A percentile compares a stretch with the other conserved stretches of the same genome.
Evolutionary conservation across 2,888 invertebrate species (phyloP).

Genomic region (Lissonota sp.): DNA sequence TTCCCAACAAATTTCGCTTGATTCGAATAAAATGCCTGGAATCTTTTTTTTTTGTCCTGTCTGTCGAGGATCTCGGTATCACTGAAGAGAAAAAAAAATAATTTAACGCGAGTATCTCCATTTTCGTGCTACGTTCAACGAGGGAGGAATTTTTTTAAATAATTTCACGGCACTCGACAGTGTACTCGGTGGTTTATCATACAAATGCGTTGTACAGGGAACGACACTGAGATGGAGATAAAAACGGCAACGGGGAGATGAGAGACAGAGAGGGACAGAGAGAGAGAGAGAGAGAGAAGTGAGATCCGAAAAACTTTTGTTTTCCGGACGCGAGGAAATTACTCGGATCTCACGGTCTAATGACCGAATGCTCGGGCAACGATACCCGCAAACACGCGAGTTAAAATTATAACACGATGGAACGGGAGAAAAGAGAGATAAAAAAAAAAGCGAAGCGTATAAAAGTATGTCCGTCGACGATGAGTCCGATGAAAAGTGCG

Average conservation of each 20-base stretch:
- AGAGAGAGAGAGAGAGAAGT: constrained; percentile 29
- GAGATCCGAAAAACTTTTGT: constrained; percentile 62
- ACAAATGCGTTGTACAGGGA: constrained; percentile 42
- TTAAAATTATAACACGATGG: constrained; percentile 51
- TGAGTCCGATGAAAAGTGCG: constrained; percentile 50
- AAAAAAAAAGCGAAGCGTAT: constrained; percentile 44
- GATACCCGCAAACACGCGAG: constrained; percentile 15
- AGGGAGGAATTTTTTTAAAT: constrained; percentile 24
- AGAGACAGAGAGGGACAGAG: neutral
- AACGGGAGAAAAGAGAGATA: neutral
- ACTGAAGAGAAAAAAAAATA: constrained; percentile 1
- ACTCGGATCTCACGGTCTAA: constrained; percentile 61
- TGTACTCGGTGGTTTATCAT: constrained; percentile 49
- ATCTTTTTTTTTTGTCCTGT: neutral
- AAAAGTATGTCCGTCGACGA: constrained; percentile 47
- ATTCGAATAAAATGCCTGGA: neutral
- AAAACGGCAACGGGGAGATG: neutral
- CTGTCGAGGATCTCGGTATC: neutral
- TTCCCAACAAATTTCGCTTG: too few relatives aligned
- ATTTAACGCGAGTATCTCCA: constrained; percentile 34
- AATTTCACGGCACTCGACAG: constrained; percentile 52
- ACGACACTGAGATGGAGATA: constrained; percentile 37
- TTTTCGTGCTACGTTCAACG: constrained; percentile 24
- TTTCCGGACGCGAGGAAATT: constrained; percentile 59
- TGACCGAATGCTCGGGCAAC: constrained; percentile 59